Conservation (phyloP, 2,888 invertebrate species). For the Meiosimyza decipiens region DNA sequence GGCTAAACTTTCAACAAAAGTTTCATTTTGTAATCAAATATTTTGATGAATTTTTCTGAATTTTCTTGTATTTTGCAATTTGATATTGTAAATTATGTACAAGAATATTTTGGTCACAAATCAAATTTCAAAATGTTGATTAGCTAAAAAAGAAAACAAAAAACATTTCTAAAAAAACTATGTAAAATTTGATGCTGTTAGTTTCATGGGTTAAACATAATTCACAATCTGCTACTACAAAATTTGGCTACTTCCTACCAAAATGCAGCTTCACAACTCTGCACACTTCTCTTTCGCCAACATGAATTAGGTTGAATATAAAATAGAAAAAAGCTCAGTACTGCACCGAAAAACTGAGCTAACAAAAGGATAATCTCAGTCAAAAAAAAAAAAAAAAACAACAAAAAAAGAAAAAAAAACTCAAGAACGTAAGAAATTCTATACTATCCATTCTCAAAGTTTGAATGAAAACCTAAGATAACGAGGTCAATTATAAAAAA, state of each 20-base stretch:
- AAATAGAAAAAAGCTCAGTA: neutral
- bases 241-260: neutral
- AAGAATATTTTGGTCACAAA: too few species aligned
- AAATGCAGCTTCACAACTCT: neutral
- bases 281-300: neutral
- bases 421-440: slow-evolving; percentile 13
- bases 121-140: too few species aligned
- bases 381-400: too few species aligned
- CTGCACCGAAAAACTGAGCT: neutral
- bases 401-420: neutral
- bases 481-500: slow-evolving; percentile 21
- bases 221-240: neutral
- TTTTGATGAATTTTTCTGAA: too few species aligned
- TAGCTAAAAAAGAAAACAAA: too few species aligned
- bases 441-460: neutral
- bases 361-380: slow-evolving; percentile 17
- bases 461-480: slow-evolving; percentile 22
- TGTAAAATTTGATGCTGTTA: too few species aligned
- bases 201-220: too few species aligned
- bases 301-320: neutral
- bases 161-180: too few species aligned
- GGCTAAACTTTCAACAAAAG: too few species aligned
- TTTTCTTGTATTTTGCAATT: too few species aligned
- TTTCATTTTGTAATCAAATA: too few species aligned
- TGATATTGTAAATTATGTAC: too few species aligned